These are phyloP conservation scores for Saccostrea glomerata DNA, from an alignment of 1,140 invertebrate genomes.

Conservation along the genomic window DNA sequence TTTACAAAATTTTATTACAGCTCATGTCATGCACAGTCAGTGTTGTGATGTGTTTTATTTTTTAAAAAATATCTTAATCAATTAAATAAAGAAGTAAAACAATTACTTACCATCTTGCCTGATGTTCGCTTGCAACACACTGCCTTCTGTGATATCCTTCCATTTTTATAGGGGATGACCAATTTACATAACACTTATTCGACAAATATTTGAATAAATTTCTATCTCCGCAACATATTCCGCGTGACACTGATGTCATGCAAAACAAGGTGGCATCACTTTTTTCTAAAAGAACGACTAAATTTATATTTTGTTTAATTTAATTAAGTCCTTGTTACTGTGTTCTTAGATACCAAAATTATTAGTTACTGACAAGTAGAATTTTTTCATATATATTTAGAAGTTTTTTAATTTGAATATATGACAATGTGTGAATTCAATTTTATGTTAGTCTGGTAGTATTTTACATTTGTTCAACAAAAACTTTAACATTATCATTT, in stretches of 20 bases:
- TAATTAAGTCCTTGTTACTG: background rate
- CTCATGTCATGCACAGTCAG: too few species aligned
- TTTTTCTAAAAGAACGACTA: background rate
- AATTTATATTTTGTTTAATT: background rate
- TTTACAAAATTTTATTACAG: too few species aligned
- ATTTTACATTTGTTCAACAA: background rate
- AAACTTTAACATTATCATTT: background rate
- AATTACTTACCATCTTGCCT: conserved; percentile 19
- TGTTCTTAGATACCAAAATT: too few species aligned
- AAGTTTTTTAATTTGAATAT: too few species aligned
- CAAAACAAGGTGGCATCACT: background rate
- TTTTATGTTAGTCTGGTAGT: background rate
- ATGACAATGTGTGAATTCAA: background rate
- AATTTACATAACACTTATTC: background rate
- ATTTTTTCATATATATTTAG: too few species aligned
- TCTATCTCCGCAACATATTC: background rate
- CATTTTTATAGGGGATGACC: background rate
- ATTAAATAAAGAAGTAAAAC: too few species aligned
- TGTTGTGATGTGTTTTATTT: too few species aligned
- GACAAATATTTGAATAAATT: background rate
- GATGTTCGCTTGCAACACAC: background rate
- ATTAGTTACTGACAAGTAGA: too few species aligned
- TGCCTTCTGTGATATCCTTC: background rate
- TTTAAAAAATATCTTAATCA: too few species aligned
- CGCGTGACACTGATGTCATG: background rate